These are phyloP conservation scores for Ganaspis sp. DNA, from an alignment of 1,140 invertebrate species.

Conservation along the genomic window DNA sequence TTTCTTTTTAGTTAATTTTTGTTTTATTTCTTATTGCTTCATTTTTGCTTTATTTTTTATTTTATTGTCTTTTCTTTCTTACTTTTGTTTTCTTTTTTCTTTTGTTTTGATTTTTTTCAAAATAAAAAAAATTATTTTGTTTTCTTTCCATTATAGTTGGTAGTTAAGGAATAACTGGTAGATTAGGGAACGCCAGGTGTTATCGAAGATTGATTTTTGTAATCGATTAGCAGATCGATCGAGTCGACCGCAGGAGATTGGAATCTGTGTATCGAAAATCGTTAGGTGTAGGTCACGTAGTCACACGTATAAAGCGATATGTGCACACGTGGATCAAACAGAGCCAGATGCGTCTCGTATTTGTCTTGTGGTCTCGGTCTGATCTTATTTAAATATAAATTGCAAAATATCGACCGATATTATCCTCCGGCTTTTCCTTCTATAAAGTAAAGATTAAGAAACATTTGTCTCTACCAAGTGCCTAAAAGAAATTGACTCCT, in stretches of 20 bases:
- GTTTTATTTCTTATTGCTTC: no score
- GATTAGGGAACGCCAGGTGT: slow-evolving; percentile 1
- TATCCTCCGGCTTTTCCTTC: slow-evolving; percentile 51
- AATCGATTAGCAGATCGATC: slow-evolving; percentile 8
- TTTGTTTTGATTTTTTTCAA: no score
- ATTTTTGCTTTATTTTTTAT: no score
- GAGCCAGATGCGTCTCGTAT: slow-evolving; percentile 57
- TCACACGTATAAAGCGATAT: slow-evolving; percentile 41
- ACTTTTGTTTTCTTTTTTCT: no score
- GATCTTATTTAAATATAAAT: slow-evolving; percentile 74
- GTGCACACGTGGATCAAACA: slow-evolving; percentile 46
- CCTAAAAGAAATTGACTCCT: no score
- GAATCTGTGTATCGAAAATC: slow-evolving; percentile 50
- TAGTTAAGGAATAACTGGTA: background rate
- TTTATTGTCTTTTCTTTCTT: no score
- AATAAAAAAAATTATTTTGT: background rate
- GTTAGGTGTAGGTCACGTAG: slow-evolving; percentile 32
- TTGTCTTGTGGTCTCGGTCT: slow-evolving; percentile 72
- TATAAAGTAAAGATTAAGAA: no score
- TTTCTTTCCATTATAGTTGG: background rate
- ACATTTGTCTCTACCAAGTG: no score
- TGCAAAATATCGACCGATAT: slow-evolving; percentile 58
- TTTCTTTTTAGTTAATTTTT: no score
- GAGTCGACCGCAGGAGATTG: slow-evolving; percentile 62
- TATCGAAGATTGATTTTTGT: slow-evolving; percentile 30